Evolutionary conservation across 2,113 vertebrate species (phyloP).

Genomic region (Peromyscus polionotus): DNA sequence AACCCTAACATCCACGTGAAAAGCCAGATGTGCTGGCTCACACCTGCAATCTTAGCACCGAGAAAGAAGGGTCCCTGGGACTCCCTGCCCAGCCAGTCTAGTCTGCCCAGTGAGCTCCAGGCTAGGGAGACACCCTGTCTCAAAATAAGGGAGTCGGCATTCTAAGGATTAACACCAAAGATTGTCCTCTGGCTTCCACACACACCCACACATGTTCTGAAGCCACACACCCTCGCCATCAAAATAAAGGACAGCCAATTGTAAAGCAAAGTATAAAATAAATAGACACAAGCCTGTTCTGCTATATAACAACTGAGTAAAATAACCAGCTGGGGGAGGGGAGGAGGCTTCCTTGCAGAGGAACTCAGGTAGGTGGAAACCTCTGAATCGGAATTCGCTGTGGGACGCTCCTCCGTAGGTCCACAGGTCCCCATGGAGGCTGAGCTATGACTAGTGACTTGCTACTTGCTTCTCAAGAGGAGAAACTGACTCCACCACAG

Average conservation of each 20-base stretch:
- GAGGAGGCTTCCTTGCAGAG: background rate
- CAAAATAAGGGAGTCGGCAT: background rate
- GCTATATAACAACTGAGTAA: background rate
- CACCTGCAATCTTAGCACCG: background rate
- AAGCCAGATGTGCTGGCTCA: no score
- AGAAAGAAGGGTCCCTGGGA: background rate
- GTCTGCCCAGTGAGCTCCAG: background rate
- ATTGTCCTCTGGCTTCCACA: background rate
- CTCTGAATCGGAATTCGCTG: background rate
- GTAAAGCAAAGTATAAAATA: background rate
- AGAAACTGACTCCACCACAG: background rate
- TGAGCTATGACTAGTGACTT: background rate
- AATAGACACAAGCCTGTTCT: fast-evolving
- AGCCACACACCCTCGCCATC: background rate
- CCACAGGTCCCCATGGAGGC: background rate
- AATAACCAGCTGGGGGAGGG: background rate
- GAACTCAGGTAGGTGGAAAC: background rate
- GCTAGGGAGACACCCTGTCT: background rate
- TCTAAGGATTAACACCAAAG: background rate
- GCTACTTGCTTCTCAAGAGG: background rate
- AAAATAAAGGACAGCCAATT: background rate
- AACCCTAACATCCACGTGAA: background rate
- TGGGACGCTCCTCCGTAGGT: background rate
- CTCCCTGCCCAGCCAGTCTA: background rate
- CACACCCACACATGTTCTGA: background rate